A percentile compares a stretch with the other conserved stretches of the same genome.
Conservation (phyloP, 2,888 invertebrate genomes). For the Hybos culiciformis region DNA sequence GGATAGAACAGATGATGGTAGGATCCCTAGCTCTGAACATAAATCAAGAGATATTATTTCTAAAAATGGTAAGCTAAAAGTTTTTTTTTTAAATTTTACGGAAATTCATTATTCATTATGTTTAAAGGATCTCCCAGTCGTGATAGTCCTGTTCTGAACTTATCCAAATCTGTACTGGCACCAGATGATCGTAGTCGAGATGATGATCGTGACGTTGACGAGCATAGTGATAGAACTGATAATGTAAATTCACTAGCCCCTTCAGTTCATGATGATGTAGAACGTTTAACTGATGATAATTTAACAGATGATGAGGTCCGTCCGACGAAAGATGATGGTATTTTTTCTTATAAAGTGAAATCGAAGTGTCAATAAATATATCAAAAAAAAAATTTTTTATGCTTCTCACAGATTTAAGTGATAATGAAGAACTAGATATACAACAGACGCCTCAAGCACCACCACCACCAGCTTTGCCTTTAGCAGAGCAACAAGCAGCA, state of each 20-base stretch:
- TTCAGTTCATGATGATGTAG: slow-evolving; percentile 53
- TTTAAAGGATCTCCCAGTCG: slow-evolving; percentile 58
- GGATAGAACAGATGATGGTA: slow-evolving; percentile 66
- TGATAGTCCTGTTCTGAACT: slow-evolving; percentile 82
- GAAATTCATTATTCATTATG: slow-evolving; percentile 8
- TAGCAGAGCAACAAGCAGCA: background rate
- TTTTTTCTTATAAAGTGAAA: slow-evolving; percentile 23
- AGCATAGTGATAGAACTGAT: slow-evolving; percentile 50
- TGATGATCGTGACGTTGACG: slow-evolving; percentile 46
- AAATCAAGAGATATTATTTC: slow-evolving; percentile 77
- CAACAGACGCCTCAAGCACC: slow-evolving; percentile 45
- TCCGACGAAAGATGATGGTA: slow-evolving; percentile 55
- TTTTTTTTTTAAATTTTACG: background rate
- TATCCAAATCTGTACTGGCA: slow-evolving; percentile 72
- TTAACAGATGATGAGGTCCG: slow-evolving; percentile 71
- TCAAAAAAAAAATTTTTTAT: background rate
- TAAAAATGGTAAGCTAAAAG: slow-evolving; percentile 57
- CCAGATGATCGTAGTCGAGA: slow-evolving; percentile 37
- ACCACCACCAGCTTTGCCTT: background rate
- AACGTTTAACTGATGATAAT: slow-evolving; percentile 70
- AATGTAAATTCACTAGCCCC: slow-evolving; percentile 42
- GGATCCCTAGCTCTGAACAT: slow-evolving; percentile 64
- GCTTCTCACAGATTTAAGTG: slow-evolving; percentile 53
- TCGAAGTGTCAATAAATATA: background rate
- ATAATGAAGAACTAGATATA: slow-evolving; percentile 51